These are phyloP conservation scores for Marisa cornuarietis DNA, from an alignment of 1,140 invertebrate genomes.

Conservation along the genomic window DNA sequence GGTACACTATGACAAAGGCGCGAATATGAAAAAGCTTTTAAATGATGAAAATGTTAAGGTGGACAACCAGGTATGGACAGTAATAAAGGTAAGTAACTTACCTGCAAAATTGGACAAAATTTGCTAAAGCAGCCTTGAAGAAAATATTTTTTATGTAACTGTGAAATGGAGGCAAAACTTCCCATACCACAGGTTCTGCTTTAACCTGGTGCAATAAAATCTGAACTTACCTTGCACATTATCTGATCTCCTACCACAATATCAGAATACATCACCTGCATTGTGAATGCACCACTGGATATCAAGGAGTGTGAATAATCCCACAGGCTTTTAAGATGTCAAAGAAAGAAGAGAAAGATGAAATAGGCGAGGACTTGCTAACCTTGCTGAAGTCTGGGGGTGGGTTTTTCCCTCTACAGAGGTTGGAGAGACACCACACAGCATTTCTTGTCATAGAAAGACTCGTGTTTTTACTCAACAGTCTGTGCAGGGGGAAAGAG, in stretches of 20 bases:
- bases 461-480: slow-evolving; percentile 82
- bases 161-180: no score
- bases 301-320: neutral
- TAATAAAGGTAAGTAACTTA: no score
- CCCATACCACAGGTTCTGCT: no score
- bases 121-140: no score
- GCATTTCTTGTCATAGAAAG: slow-evolving; percentile 95
- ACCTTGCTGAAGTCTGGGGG: slow-evolving; percentile 92
- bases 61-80: no score
- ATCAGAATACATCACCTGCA: neutral
- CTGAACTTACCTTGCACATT: neutral
- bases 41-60: no score
- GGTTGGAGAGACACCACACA: slow-evolving; percentile 97
- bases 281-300: neutral
- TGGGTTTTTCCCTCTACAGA: slow-evolving; percentile 97
- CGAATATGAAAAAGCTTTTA: no score
- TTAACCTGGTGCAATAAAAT: no score
- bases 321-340: neutral
- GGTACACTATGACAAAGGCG: no score
- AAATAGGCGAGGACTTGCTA: slow-evolving; percentile 10
- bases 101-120: no score
- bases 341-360: slow-evolving; percentile 3
- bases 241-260: neutral
- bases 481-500: slow-evolving; percentile 68
- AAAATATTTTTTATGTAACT: no score